These are phyloP conservation scores for Pogonocichla stellata DNA, from an alignment of 2,113 vertebrate genomes.

Conservation along the genomic window DNA sequence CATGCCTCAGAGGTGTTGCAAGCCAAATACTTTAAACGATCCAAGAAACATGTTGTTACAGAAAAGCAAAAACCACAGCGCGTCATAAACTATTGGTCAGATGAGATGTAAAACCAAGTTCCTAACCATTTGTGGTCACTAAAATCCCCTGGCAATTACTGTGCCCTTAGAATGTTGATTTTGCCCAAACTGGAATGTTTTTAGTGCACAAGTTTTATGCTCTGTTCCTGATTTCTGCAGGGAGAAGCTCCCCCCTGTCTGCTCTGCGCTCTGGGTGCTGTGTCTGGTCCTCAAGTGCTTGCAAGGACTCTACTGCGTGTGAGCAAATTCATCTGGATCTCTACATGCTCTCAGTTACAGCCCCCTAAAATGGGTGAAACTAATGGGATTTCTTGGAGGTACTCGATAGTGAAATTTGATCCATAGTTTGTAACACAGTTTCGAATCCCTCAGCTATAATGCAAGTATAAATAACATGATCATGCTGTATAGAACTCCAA, in stretches of 20 bases:
- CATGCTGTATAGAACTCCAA: background rate
- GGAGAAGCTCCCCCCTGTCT: background rate
- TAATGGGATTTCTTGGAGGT: constrained; percentile 22
- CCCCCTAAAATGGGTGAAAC: constrained; percentile 1
- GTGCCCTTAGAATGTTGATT: background rate
- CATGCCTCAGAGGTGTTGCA: constrained; percentile 56
- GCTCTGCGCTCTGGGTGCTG: background rate
- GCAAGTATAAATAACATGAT: background rate
- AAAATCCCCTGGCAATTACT: background rate
- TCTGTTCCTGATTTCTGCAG: background rate
- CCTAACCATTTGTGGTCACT: background rate
- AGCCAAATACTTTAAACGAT: constrained; percentile 53
- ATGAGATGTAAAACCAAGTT: background rate
- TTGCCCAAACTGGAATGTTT: background rate
- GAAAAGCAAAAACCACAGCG: constrained; percentile 8
- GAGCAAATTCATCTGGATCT: background rate
- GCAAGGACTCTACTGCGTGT: background rate
- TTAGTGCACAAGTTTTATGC: background rate
- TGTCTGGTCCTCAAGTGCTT: background rate
- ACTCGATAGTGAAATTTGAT: background rate
- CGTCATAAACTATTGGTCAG: constrained; percentile 8
- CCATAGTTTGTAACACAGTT: background rate
- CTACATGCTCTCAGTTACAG: background rate
- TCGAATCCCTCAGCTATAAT: background rate
- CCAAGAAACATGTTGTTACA: constrained; percentile 46